Conservation (phyloP, 2,113 vertebrate genomes). For the Ia io region DNA sequence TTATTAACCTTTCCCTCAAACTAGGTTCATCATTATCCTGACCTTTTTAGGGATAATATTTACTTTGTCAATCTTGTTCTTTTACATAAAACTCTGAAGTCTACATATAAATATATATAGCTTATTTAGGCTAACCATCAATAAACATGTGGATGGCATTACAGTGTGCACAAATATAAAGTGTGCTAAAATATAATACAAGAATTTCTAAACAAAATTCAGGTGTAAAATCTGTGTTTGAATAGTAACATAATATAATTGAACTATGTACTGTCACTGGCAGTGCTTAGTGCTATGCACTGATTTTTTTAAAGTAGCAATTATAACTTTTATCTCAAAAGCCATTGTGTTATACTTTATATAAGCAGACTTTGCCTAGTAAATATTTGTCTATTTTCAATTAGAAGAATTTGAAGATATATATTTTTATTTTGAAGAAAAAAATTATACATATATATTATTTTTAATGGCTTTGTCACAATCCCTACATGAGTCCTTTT, state of each 20-base stretch:
- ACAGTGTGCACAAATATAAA: neutral
- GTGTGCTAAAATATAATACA: neutral
- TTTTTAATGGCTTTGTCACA: constrained; percentile 34
- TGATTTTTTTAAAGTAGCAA: neutral
- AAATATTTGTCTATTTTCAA: neutral
- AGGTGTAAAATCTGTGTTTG: neutral
- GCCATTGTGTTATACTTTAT: neutral
- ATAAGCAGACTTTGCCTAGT: neutral
- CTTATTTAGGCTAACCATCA: neutral
- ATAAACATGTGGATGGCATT: neutral
- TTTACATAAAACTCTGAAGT: neutral
- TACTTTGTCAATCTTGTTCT: neutral
- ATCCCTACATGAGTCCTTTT: constrained; percentile 29
- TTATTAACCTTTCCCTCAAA: neutral
- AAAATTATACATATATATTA: neutral
- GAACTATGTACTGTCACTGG: neutral
- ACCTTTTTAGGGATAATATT: neutral
- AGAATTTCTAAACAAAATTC: neutral
- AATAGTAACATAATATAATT: neutral
- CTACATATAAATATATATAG: neutral
- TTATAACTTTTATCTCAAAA: neutral
- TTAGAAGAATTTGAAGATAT: neutral
- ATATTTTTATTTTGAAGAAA: neutral
- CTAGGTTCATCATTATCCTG: neutral
- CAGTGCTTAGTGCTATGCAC: neutral